Evolutionary conservation across 2,888 invertebrate genomes (phyloP).

Genomic region (Sesia apiformis): DNA sequence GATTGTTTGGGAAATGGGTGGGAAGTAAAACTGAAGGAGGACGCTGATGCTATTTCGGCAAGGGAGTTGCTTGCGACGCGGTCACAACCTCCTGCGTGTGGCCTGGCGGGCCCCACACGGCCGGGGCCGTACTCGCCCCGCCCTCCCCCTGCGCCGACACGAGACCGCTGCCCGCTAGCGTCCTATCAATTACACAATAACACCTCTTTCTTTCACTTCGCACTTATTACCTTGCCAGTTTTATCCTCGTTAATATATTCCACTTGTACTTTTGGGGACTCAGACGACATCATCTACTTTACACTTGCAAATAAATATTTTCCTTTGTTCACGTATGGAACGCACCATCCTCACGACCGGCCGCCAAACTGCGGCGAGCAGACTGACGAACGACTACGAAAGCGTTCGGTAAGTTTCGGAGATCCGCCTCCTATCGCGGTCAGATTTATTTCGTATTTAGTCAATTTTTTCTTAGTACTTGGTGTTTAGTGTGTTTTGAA

Average conservation of each 20-base stretch:
- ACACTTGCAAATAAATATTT: constrained; percentile 57
- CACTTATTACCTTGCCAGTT: constrained; percentile 60
- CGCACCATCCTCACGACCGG: constrained; percentile 71
- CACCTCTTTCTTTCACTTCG: constrained; percentile 46
- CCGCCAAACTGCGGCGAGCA: constrained; percentile 70
- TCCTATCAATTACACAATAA: constrained; percentile 68
- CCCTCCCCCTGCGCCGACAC: constrained; percentile 72
- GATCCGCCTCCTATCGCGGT: constrained; percentile 72
- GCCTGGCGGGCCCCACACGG: constrained; percentile 75
- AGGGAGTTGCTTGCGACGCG: constrained; percentile 71
- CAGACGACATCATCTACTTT: constrained; percentile 71
- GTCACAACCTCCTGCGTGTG: constrained; percentile 77
- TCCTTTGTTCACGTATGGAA: constrained; percentile 64
- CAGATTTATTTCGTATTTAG: constrained; percentile 28
- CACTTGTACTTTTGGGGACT: constrained; percentile 61
- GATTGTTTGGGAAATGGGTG: constrained; percentile 20
- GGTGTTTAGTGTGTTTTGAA: no score
- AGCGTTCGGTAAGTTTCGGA: constrained; percentile 57
- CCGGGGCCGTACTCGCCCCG: constrained; percentile 70
- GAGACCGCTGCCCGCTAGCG: constrained; percentile 70
- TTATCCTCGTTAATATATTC: constrained; percentile 69
- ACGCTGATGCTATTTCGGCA: constrained; percentile 59
- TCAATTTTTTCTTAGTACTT: neutral
- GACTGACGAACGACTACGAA: constrained; percentile 56
- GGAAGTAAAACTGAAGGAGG: constrained; percentile 32